A percentile compares a stretch with the other conserved stretches of the same genome.
Evolutionary conservation across 1,140 invertebrate genomes (phyloP).

Genomic region (Ridgeia piscesae): DNA sequence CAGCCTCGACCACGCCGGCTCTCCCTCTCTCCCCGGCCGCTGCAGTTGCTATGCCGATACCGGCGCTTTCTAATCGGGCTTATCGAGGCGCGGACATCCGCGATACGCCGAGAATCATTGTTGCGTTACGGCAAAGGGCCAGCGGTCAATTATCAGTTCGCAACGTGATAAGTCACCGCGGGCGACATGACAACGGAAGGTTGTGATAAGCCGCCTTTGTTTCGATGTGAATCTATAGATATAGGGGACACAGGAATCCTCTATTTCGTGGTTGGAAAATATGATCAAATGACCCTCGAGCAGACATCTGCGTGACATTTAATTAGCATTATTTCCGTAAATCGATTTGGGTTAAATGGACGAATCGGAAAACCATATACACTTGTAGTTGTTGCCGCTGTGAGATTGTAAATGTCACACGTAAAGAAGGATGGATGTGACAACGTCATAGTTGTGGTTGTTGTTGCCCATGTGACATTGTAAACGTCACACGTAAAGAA

Average conservation of each 20-base stretch:
- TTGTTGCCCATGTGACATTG: too few species aligned
- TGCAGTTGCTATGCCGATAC: not conserved
- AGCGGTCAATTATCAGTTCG: conserved; percentile 6
- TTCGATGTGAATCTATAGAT: not conserved
- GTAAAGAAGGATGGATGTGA: too few species aligned
- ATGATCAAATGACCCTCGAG: too few species aligned
- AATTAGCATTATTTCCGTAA: not conserved
- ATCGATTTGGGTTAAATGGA: not conserved
- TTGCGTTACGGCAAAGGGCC: not conserved
- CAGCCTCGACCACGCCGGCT: not conserved
- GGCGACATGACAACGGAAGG: not conserved
- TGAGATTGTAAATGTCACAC: too few species aligned
- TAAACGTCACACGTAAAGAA: too few species aligned
- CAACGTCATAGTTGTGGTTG: too few species aligned
- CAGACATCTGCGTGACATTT: not conserved
- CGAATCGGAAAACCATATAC: too few species aligned
- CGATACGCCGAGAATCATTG: not conserved
- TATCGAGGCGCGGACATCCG: not conserved
- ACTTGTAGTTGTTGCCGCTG: too few species aligned
- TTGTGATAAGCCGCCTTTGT: not conserved
- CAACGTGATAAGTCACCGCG: not conserved
- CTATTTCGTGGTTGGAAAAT: too few species aligned
- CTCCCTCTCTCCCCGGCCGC: not conserved
- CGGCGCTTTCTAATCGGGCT: not conserved
- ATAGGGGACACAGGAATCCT: too few species aligned